Percentiles rank a stretch among this genome's conserved stretches.
These are phyloP conservation scores for Proterorhinus semilunaris DNA, from an alignment of 2,113 vertebrate genomes.

Conservation along the genomic window DNA sequence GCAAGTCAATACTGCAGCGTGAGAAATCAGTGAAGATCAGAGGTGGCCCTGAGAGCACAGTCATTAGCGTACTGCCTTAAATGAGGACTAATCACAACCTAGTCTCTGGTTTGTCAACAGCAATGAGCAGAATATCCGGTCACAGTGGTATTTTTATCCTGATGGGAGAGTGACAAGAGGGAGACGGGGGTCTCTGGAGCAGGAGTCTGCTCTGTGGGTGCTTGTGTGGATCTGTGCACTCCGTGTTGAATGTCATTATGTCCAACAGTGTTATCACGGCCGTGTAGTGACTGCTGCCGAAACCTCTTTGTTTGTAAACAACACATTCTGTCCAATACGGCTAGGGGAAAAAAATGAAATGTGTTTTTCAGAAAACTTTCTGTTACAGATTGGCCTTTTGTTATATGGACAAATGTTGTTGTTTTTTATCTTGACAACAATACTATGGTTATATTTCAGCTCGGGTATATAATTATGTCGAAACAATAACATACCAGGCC, in stretches of 20 bases:
- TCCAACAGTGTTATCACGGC: constrained; percentile 41
- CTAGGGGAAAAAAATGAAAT: background rate
- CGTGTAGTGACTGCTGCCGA: constrained; percentile 32
- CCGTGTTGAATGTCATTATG: constrained; percentile 45
- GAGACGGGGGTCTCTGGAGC: constrained; percentile 37
- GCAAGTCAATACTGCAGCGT: background rate
- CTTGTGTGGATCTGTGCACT: constrained; percentile 47
- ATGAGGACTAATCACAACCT: constrained; percentile 75
- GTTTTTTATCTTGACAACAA: background rate
- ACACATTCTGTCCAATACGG: constrained; percentile 23
- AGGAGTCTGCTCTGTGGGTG: constrained; percentile 18
- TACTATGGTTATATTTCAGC: too few species aligned
- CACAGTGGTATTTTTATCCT: constrained; percentile 72
- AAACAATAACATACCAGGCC: too few species aligned
- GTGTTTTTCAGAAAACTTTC: too few species aligned
- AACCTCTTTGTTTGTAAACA: constrained; percentile 49
- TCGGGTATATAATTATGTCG: too few species aligned
- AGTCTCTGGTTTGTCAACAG: constrained; percentile 69
- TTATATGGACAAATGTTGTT: too few species aligned
- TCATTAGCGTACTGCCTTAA: constrained; percentile 71
- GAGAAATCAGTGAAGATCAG: constrained; percentile 41
- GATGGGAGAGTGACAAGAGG: constrained; percentile 69
- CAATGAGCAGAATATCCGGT: constrained; percentile 70
- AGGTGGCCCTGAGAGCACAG: constrained; percentile 59
- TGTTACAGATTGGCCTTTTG: too few species aligned